These are phyloP conservation scores for Papilio aristodemus DNA, from an alignment of 1,140 invertebrate genomes.

Conservation along the genomic window DNA sequence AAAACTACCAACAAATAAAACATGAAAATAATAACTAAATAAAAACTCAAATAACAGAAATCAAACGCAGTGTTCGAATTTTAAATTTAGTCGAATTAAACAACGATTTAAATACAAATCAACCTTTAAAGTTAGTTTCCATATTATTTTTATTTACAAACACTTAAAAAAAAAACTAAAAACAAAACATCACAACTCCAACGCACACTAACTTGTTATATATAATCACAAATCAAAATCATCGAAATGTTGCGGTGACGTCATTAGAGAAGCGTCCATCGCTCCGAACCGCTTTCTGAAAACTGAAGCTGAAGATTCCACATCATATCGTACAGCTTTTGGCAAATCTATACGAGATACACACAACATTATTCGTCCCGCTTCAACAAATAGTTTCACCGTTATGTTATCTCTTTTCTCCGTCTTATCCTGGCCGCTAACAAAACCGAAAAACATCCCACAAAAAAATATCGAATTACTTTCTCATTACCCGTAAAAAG, in stretches of 20 bases:
- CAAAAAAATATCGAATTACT: constrained; percentile 59
- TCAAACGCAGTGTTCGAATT: background rate
- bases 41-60: constrained; percentile 8
- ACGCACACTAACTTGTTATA: background rate
- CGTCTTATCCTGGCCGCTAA: constrained; percentile 62
- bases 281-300: constrained; percentile 48
- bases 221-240: constrained; percentile 43
- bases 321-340: constrained; percentile 56
- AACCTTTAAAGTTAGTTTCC: background rate
- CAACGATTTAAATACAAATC: background rate
- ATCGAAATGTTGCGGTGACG: constrained; percentile 43
- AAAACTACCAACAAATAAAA: constrained; percentile 18
- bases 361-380: constrained; percentile 54
- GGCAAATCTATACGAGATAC: constrained; percentile 75
- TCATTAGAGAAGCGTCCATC: constrained; percentile 37
- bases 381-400: constrained; percentile 37
- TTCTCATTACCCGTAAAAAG: constrained; percentile 52
- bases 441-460: constrained; percentile 53
- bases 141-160: background rate
- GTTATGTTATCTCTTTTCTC: constrained; percentile 41
- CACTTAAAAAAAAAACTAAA: background rate
- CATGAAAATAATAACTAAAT: constrained; percentile 10
- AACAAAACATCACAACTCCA: background rate
- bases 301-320: constrained; percentile 54
- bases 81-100: constrained; percentile 6